These are phyloP conservation scores for Drosophila triauraria DNA, from an alignment of 1,140 invertebrate species.

Conservation along the genomic window DNA sequence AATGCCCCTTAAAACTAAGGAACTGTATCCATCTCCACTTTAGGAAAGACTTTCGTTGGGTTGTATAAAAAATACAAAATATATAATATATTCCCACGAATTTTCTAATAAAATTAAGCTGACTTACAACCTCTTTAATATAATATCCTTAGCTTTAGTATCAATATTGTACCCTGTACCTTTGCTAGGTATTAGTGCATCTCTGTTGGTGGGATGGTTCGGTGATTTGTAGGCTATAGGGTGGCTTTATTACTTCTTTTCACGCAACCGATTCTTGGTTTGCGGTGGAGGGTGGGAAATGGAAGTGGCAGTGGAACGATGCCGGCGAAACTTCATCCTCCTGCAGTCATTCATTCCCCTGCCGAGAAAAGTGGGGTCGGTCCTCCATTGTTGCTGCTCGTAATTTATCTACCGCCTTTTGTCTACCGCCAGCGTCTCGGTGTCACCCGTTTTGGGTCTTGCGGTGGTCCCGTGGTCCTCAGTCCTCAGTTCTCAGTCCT, in stretches of 20 bases:
- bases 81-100: no score
- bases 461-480: background rate
- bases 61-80: background rate
- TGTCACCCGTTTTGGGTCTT: conserved; percentile 34
- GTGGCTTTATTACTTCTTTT: conserved; percentile 68
- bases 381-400: conserved; percentile 60
- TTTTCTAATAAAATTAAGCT: no score
- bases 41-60: background rate
- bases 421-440: conserved; percentile 40
- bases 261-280: conserved; percentile 50
- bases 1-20: no score
- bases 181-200: background rate
- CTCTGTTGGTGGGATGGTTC: conserved; percentile 1
- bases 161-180: background rate
- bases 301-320: conserved; percentile 27
- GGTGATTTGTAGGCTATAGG: conserved; percentile 10
- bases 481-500: background rate
- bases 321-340: conserved; percentile 62
- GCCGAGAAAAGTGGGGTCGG: conserved; percentile 3
- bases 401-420: conserved; percentile 72
- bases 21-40: no score
- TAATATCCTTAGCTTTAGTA: no score
- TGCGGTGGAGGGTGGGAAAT: conserved; percentile 32
- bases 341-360: conserved; percentile 52
- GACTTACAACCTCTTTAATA: no score